Evolutionary conservation across 92 coral and sea anemone species (phyloP), one percentile per base, ranked within the genome.

Genomic region (Hydrozoanthus gracilis): DNA sequence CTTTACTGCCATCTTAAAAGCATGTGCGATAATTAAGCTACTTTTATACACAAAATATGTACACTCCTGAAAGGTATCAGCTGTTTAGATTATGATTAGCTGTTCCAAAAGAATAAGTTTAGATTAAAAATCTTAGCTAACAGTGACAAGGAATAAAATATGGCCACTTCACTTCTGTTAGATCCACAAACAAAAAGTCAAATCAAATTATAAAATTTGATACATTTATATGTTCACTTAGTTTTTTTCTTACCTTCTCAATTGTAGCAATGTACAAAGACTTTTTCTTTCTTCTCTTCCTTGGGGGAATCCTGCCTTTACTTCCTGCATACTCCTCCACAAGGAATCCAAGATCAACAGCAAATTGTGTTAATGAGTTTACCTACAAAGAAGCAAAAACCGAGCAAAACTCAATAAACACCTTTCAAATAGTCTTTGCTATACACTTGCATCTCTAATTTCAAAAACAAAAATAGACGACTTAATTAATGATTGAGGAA

Each of bases 321-420:
- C 94, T 96, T 16, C 93, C 93, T 71, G 99, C 99, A 92, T 96
- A 96, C 77, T 95, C 99, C 83, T 95, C 99, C 20, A 96, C 98
- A 12, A 96, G 92, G 86, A 96, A 96, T 80, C 92, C 96, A 70
- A 96, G 93, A 69, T 96, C 99, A 72, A 96, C 98, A 47, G 99
- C 99, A 89, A 96, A 92, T 46, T 94, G 96, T 18, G 98, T 87
- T 73, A 96, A 86, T 50, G 95, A 88, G 86, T 89, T 91, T 15
- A 96, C 99, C 99, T 96, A 51, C 76, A 65, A 80, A 17, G 66
- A 12, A 64, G 6, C 35, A 8, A 27, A 68, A 68, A 5, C 15
- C 5, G 27, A 17, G 15, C 44, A 27, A 68, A 6, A 0, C 44
- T 17, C 39, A 6, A 17, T 13, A 18, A 20, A 17, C 44, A 8